Evolutionary conservation across 2,113 vertebrate species (phyloP), one percentile per base, ranked within the genome.

Genomic region (Bufo gargarizans): DNA sequence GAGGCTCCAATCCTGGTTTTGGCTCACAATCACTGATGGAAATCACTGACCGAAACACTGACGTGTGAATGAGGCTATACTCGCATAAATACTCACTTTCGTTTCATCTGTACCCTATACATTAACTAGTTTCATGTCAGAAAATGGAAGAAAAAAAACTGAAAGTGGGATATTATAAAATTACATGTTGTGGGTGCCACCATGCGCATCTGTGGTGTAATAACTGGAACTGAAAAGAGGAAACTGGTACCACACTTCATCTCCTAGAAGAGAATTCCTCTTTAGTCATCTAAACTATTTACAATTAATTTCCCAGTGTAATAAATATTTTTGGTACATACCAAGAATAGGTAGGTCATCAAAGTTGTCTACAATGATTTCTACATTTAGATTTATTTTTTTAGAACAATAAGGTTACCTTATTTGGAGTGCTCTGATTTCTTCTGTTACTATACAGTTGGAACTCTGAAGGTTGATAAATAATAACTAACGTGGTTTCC

Each of bases 171-270:
- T 47, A 20, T 47, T 16, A 8, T 72, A 50, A 76, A 65, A n/a
- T 55, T 56, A 77, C 56, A 63, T 71, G 14, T 14, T 50, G 47
- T 83, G 69, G 83, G 69, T 82, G 86, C 80, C 80, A 88, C 71
- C 86, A 76, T 61, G 69, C 58, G 69, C 77, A 53, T 88, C 22
- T 77, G 86, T 45, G 80, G 69, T 82, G 45, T 55, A 33, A 61
- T 82, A n/a, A 77, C 55, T 83, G 56, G 65, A 83, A 88, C 79
- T 88, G 79, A 76, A 88, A 82, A 82, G 67, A 71, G 86, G 78
- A 82, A 88, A 74, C 45, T 49, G 13, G 43, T 63, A 50, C 69
- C 69, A 72, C 79, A 82, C 4, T 47, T 82, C 19, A 50, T 53
- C 79, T 14, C 55, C 76, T 33, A 88, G 53, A 72, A 56, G 43